Percentiles rank a stretch among this genome's conserved stretches.
Conservation (phyloP, 2,888 invertebrate species). For the Drosophila longiperda region DNA sequence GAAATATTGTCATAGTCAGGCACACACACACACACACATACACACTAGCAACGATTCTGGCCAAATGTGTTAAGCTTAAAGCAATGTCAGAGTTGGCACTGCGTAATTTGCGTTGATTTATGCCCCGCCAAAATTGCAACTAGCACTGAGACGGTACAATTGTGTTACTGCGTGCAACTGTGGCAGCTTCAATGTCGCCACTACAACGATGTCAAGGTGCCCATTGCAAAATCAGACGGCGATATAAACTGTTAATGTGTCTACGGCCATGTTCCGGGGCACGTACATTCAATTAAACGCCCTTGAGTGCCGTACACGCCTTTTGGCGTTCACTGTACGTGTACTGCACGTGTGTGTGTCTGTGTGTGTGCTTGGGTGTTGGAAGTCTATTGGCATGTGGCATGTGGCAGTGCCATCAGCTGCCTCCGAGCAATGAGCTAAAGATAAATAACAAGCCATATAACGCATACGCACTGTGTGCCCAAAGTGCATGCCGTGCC, state of each 20-base stretch:
- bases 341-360: not conserved
- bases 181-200: conserved; percentile 42
- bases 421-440: conserved; percentile 73
- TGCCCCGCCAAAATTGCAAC: conserved; percentile 36
- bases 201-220: conserved; percentile 73
- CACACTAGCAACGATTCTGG: not conserved
- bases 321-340: conserved; percentile 3
- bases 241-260: conserved; percentile 73
- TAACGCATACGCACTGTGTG: conserved; percentile 77
- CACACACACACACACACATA: not conserved
- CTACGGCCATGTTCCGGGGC: conserved; percentile 65
- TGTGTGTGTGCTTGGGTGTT: conserved; percentile 20
- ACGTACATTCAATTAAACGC: conserved; percentile 81
- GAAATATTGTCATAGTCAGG: conserved; percentile 49
- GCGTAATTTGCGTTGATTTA: conserved; percentile 78
- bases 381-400: conserved; percentile 69
- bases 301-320: conserved; percentile 73
- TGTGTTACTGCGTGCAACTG: conserved; percentile 24
- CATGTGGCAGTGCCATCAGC: conserved; percentile 25
- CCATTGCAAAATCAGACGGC: conserved; percentile 38
- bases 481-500: conserved; percentile 62
- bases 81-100: conserved; percentile 59
- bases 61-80: conserved; percentile 70
- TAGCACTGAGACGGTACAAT: conserved; percentile 9
- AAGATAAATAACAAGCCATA: conserved; percentile 80